phyloP scores from a whole-genome alignment of 2,888 invertebrate genomes.

The Brassicogethes aeneus region DNA sequence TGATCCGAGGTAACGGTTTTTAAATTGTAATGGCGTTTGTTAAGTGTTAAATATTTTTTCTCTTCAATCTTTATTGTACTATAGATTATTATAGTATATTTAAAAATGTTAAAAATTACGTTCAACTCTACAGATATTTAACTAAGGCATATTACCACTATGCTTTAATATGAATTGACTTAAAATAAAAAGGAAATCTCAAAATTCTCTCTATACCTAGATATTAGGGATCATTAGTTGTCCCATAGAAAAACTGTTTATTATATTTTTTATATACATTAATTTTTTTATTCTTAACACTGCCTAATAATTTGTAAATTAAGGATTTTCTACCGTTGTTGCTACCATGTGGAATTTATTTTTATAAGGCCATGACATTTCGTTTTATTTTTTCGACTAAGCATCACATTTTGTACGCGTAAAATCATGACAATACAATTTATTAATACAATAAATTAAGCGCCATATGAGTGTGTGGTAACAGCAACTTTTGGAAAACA shows the following conservation, averaged over 20 bases:
- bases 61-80: slow-evolving; percentile 24
- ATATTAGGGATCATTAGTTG: neutral
- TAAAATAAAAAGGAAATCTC: neutral
- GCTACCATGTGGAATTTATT: slow-evolving; percentile 1
- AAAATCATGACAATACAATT: slow-evolving; percentile 2
- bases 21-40: slow-evolving; percentile 24
- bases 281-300: slow-evolving; percentile 23
- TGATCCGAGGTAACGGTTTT: slow-evolving; percentile 16
- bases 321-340: neutral
- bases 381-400: neutral
- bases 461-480: neutral
- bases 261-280: slow-evolving; percentile 11
- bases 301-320: slow-evolving; percentile 21
- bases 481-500: neutral
- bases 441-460: neutral
- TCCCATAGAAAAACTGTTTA: slow-evolving; percentile 4
- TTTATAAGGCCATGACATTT: neutral
- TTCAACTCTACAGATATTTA: slow-evolving; percentile 5
- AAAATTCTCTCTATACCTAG: slow-evolving; percentile 1
- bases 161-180: neutral
- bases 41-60: slow-evolving; percentile 21
- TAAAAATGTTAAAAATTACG: slow-evolving; percentile 14
- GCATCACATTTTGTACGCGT: neutral
- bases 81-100: slow-evolving; percentile 21
- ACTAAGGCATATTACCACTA: slow-evolving; percentile 1